Evolutionary conservation across 1,140 invertebrate genomes (phyloP), one percentile per base, ranked within the genome.

Genomic region (Macrobrachium nipponense): DNA sequence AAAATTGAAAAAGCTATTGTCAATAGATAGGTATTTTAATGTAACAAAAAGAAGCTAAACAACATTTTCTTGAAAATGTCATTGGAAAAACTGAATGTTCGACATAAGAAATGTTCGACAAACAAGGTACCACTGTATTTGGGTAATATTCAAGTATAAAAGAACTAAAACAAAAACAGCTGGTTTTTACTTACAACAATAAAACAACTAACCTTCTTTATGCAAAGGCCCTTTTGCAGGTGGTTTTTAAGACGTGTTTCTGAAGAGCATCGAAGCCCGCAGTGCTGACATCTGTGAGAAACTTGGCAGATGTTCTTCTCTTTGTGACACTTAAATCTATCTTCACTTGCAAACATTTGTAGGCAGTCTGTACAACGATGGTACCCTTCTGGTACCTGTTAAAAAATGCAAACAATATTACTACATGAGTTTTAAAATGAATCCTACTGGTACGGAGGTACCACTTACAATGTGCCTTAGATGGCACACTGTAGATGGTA

Each of bases 281-380:
- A 89, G 82, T 89, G 86, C 18, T 75, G 80, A 36, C 88, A 89
- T 23, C 88, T 81, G 73, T 89, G 84, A 5, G 85, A 87, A 43
- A 77, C 70, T 11, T 85, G 82, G 70, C 88, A 89, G 70, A 78
- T 80, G 58, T 86, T 86, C 73, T 83, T 78, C 3, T 86, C 80
- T 79, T 89, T 89, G 78, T 89, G 88, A 51, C 18, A 76, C 43
- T 68, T 70, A 51, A 77, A 89, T 18, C 88, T 61, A 14, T 89
- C 88, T 79, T 89, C 88, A 61, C 88, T 89, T 51, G 88, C 88
- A 72, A 89, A 89, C 88, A 89, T 89, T 81, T 89, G 88, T 36
- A 89, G 64, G 73, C 88, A 89, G 43, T 89, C 85, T 5, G 85
- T 87, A 61, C 88, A 89, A 3, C 88, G 64, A 68, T 86, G 85